Base-by-base conservation (phyloP, 2,113 vertebrate species). In the Sinocyclocheilus maitianheensis region DNA sequence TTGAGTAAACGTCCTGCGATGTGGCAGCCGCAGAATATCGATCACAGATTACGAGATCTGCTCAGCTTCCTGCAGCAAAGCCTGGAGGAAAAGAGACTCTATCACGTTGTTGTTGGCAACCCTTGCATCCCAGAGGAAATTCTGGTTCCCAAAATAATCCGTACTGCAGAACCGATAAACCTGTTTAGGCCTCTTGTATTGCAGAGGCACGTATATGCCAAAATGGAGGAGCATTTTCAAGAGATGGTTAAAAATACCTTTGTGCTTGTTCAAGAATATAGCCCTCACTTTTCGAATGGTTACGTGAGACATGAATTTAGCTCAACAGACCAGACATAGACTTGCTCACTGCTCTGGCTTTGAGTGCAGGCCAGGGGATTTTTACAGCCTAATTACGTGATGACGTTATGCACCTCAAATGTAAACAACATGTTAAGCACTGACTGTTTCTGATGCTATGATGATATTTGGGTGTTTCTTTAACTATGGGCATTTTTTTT, bases 241-340 rank as follows among this genome's bases (percentile, higher is more conserved):
- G 97, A 99, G 92, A 98, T 99, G 97, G 90, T 98, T 83, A 97
- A 90, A 94, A 99, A 99, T 22, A 95, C 95, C 1, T 91, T 95
- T 0, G 95, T 94, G 1, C 94, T 99, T 55, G 92, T 99, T 84
- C 96, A 95, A 34, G 98, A 99, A 88, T 99, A 98, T 89, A 95
- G 95, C 0, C 93, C 96, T 2, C 93, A 94, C 30, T 80, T 94
- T 78, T 92, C 94, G 48, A 94, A 93, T 2, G 89, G 91, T 65
- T 80, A 88, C 26, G 48, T 86, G 24, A 86, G 24, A 34, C 88
- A 87, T 67, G 85, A 86, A 62, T 71, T 87, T 7, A 65, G 88
- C 20, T 83, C 88, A 58, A 51, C 84, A 40, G 53, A 85, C 0
- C 69, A 91, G 77, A 43, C 24, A n/a, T 78, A 84, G 78, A 18